Evolutionary conservation across 2,888 invertebrate species (phyloP).

Genomic region (Drosophila ezoana): DNA sequence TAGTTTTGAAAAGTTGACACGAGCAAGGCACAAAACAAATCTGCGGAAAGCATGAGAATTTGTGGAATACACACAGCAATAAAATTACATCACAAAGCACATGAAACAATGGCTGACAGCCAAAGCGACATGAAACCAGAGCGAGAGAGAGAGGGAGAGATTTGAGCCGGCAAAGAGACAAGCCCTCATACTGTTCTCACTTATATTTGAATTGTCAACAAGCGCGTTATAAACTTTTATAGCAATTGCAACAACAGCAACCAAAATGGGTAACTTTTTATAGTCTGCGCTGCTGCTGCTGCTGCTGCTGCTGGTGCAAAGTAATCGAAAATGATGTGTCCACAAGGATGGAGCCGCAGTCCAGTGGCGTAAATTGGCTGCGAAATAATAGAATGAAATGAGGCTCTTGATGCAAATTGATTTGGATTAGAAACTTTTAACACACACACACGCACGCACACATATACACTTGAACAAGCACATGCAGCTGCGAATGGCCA

Average conservation of each 20-base stretch:
- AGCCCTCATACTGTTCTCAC: constrained; percentile 44
- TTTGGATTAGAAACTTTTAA: constrained; percentile 82
- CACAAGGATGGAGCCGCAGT: constrained; percentile 58
- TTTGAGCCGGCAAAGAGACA: constrained; percentile 4
- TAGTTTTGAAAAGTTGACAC: constrained; percentile 82
- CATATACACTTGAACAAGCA: constrained; percentile 4
- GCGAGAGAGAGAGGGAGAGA: constrained; percentile 8
- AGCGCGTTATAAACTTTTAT: constrained; percentile 83
- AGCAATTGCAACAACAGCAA: constrained; percentile 62
- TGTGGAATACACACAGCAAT: constrained; percentile 43
- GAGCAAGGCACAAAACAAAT: constrained; percentile 61
- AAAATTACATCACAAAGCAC: constrained; percentile 64
- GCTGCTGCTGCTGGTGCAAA: constrained; percentile 21
- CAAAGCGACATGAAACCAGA: too few relatives aligned
- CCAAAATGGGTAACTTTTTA: constrained; percentile 58
- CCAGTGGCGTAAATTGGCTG: constrained; percentile 75
- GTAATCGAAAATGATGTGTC: constrained; percentile 82
- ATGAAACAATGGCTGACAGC: constrained; percentile 76
- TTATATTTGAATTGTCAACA: constrained; percentile 78
- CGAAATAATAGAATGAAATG: constrained; percentile 83
- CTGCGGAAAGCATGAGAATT: constrained; percentile 32
- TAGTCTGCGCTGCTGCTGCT: constrained; percentile 28
- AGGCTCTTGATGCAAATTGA: constrained; percentile 84
- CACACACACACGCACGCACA: constrained; percentile 33
- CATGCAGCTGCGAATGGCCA: constrained; percentile 10